Evolutionary conservation across 2,113 vertebrate genomes (phyloP).

Genomic region (Galbula dea): DNA sequence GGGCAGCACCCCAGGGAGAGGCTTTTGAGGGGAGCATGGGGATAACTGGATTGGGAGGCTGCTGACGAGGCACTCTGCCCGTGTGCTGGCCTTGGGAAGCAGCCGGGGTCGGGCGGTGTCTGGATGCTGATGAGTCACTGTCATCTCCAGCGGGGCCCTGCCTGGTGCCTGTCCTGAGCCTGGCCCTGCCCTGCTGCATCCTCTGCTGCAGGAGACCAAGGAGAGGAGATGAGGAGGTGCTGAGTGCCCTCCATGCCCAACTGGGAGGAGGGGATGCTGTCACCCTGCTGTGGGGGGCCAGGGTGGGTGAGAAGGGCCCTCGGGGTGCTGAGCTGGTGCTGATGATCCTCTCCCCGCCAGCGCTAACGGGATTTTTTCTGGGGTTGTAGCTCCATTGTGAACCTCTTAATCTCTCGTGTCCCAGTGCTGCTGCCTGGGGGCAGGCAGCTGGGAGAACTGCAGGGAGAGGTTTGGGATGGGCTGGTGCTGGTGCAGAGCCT

Average conservation of each 20-base stretch:
- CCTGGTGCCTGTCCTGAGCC: background rate
- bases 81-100: background rate
- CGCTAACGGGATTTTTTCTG: conserved; percentile 28
- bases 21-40: background rate
- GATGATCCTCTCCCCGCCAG: background rate
- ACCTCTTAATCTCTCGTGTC: background rate
- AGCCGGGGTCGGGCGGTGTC: background rate
- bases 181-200: background rate
- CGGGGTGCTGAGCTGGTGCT: background rate
- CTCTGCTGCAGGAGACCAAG: background rate
- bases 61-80: background rate
- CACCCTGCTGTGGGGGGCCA: rapidly evolving
- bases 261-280: background rate
- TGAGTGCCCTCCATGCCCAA: rapidly evolving
- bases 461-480: background rate
- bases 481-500: background rate
- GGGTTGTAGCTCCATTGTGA: conserved; percentile 42
- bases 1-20: background rate
- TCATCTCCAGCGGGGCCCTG: background rate
- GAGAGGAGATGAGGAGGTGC: background rate
- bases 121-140: background rate
- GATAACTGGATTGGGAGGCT: background rate
- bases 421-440: background rate
- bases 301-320: background rate
- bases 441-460: background rate